Evolutionary conservation across 2,113 vertebrate species (phyloP), one percentile per base, ranked within the genome.

Genomic region (Notarius quadriscutis): DNA sequence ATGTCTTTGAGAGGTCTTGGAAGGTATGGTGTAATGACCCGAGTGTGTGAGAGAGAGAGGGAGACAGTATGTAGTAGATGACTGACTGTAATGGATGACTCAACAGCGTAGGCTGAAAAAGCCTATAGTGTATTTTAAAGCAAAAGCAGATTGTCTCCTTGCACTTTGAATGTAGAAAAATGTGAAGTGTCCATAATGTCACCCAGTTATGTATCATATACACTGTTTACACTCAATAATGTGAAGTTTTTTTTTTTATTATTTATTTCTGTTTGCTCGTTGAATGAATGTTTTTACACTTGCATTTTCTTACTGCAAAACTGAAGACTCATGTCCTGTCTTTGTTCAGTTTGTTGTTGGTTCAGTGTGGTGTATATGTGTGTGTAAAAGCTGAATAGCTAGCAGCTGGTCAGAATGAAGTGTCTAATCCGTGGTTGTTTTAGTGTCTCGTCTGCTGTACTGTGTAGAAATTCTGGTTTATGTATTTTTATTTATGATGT

Each of bases 1-100:
- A 22, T 65, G 14, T 83, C n/a, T 55, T 17, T 50, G 2, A 15
- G 5, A 69, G 10, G 22, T 34, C 9, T 27, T 10, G 27, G 55
- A 27, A 74, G 55, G 8, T 25, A 20, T 48, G 83, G 81, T 92
- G 89, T 91, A 88, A 50, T 89, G 86, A 71, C 81, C 17, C 77
- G 83, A 34, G 15, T 11, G 41, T 22, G 20, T 62, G 55, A 12
- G 55, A 53, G 53, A 53, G 53, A 53, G 53, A 53, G 53, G 11
- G 53, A 53, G 53, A 9, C 53, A 53, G 7, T 53, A 7, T 53
- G 7, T 53, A 9, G 53, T 53, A 53, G 53, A 41, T 41, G 41
- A 41, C 41, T 41, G 41, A 41, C 25, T 57, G 78, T 58, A 78
- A 53, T 48, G 1, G 14, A 62, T 20, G 58, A 65, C 83, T 57